phyloP scores from a whole-genome alignment of 2,113 vertebrate species.

The Zosterops japonicus region DNA sequence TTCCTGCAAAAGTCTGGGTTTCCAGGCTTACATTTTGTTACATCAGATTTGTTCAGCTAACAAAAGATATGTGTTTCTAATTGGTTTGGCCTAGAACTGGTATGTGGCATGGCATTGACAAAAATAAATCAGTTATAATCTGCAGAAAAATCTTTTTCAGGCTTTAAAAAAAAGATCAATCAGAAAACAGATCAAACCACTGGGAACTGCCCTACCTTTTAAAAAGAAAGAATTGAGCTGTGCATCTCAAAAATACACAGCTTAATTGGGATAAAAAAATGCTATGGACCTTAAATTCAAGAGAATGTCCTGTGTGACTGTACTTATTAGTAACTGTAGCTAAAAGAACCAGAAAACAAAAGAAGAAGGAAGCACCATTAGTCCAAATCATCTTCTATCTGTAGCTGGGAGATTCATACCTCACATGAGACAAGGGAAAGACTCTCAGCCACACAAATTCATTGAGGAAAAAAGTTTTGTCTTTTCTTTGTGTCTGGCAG shows the following conservation, averaged over 20 bases:
- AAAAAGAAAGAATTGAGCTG: background rate
- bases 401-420: rapidly evolving
- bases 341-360: background rate
- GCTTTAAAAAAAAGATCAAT: background rate
- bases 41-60: background rate
- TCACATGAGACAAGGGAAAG: background rate
- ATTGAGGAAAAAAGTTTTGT: background rate
- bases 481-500: background rate
- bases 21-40: background rate
- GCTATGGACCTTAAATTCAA: background rate
- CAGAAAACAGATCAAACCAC: background rate
- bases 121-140: background rate
- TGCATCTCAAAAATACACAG: background rate
- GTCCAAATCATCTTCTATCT: background rate
- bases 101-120: background rate
- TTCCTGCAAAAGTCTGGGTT: background rate
- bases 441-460: background rate
- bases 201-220: background rate
- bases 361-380: background rate
- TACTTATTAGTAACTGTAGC: background rate
- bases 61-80: background rate
- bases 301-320: background rate
- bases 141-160: background rate
- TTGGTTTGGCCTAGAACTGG: background rate
- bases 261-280: constrained; percentile 9